These are phyloP conservation scores for Hystrix brachyura DNA, from an alignment of 2,113 vertebrate species.

Conservation along the genomic window DNA sequence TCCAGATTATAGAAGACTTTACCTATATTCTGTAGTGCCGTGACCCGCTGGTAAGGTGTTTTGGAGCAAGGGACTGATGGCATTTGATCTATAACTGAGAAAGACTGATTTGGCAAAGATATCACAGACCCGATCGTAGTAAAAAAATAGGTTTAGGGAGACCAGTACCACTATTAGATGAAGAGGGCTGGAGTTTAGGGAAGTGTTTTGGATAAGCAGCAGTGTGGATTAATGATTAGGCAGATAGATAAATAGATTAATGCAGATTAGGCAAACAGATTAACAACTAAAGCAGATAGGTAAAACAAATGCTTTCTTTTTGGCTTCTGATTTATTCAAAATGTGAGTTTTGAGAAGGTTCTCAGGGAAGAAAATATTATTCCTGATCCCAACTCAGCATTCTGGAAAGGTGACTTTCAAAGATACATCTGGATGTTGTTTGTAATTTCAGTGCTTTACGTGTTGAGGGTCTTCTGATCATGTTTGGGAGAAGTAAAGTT, in stretches of 20 bases:
- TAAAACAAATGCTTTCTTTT: not conserved
- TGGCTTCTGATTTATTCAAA: not conserved
- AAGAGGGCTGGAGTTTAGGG: not conserved
- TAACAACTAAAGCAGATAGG: not conserved
- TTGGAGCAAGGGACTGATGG: not conserved
- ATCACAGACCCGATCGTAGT: not conserved
- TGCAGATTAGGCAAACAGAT: too few species aligned
- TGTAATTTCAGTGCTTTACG: not conserved
- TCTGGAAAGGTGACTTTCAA: not conserved
- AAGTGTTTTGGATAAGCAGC: not conserved
- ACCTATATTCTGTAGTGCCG: not conserved
- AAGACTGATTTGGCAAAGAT: slow-evolving; percentile 26
- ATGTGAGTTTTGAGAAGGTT: not conserved
- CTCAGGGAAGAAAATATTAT: not conserved
- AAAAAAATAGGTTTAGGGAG: not conserved
- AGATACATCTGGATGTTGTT: not conserved
- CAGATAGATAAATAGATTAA: too few species aligned
- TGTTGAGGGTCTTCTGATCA: not conserved
- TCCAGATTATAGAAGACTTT: not conserved
- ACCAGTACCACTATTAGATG: not conserved
- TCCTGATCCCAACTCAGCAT: not conserved
- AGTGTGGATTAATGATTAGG: not conserved
- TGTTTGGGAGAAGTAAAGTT: not conserved
- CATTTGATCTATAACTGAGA: not conserved
- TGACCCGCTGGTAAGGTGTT: not conserved